phyloP scores from a whole-genome alignment of 2,888 invertebrate genomes.

The Disparrhopalites patrizii region DNA sequence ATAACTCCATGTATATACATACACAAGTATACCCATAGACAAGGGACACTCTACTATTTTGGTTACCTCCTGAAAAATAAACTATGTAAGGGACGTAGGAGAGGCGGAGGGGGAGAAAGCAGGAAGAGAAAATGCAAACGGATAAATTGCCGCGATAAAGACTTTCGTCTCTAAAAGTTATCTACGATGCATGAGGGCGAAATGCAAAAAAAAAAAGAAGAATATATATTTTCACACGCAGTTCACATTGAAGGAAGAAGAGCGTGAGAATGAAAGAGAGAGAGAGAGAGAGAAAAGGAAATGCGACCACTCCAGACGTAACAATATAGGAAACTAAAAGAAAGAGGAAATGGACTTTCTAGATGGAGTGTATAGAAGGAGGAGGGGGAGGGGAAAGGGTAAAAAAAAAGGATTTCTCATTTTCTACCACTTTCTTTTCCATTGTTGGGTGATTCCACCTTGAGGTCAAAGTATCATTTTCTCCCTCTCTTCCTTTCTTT shows the following conservation, averaged over 20 bases:
- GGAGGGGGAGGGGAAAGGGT: no score
- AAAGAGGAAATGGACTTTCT: conserved; percentile 17
- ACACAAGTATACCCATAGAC: background rate
- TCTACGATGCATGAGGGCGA: conserved; percentile 6
- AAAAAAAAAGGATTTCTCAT: conserved; percentile 15
- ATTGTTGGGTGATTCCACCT: background rate
- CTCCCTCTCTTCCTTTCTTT: conserved; percentile 3
- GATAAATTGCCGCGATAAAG: conserved; percentile 45
- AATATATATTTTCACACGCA: background rate
- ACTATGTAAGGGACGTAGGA: background rate
- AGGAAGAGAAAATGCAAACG: conserved; percentile 36
- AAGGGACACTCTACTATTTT: no score
- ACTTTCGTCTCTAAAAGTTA: conserved; percentile 29
- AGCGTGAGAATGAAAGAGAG: background rate
- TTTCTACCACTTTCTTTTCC: background rate
- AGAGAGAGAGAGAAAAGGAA: conserved; percentile 1
- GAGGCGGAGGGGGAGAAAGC: background rate
- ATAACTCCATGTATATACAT: background rate
- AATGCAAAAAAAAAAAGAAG: background rate
- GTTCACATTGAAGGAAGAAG: background rate
- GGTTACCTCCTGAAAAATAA: background rate
- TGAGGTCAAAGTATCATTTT: conserved; percentile 16
- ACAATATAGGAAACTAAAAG: conserved; percentile 4
- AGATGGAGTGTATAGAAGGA: conserved; percentile 2
- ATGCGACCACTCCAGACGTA: background rate